Base-by-base conservation (phyloP, 2,888 invertebrate genomes). In the Macroteleia sp. region DNA sequence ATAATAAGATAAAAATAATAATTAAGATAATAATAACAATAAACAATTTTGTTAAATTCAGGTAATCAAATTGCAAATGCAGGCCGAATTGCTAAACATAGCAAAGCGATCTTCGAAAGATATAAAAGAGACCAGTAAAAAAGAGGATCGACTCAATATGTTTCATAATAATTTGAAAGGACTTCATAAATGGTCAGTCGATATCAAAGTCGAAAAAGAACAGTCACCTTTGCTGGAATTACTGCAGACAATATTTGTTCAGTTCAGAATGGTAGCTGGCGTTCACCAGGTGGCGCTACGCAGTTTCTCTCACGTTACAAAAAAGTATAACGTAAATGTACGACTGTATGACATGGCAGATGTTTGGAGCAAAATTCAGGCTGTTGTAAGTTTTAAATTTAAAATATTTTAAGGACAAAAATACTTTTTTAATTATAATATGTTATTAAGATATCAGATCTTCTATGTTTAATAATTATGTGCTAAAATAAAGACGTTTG, bases 291-390 rank as follows among this genome's bases (percentile, higher is more conserved):
- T 94, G 41, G 93, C 97, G 12, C 91, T 96, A 1, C 94, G 94
- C 86, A 93, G 93, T 82, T 95, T 93, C 86, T 92, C 92, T 78
- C 93, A 94, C 84, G 94, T 95, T 44, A 92, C 92, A n/a, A 93
- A 93, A 80, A 93, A 93, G 57, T 93, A 94, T 86, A 92, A 92
- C 71, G 83, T 93, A n/a, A 92, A 92, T 81, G 87, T 93, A 46
- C 92, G 92, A 59, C 89, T 95, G 44, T 96, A 96, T 88, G 94
- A 94, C 86, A 93, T 95, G 88, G 93, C 95, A 34, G 96, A 97
- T 88, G 97, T 97, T 82, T 98, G 98, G 98, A 94, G 95, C 39
- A 96, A 97, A 85, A 96, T 97, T 32, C 98, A 98, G 91, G 95
- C 95, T 88, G 97, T 97, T 86, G 97, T 97, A 92, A 92, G 94